Base-by-base conservation (phyloP, 37 sponge, comb jelly and placozoan species). In the Eunapius fragilis region DNA sequence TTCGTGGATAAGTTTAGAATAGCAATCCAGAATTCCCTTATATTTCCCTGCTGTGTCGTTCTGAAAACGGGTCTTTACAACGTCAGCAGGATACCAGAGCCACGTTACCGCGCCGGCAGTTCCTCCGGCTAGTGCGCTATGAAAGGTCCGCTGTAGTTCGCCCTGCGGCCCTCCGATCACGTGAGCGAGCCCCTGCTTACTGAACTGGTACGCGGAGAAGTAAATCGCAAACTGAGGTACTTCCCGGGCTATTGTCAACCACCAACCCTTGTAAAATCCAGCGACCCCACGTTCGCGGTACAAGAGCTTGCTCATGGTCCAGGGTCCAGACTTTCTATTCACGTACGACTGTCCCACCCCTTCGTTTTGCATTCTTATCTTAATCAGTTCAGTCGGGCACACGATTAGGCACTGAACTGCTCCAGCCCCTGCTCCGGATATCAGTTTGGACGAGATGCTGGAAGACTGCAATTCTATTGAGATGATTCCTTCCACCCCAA, bases 61-160 rank as follows among this genome's bases (percentile, higher is more conserved):
- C 71, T 70, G 71, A 28, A 70, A 70, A 10, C 71, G 71, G 11
- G 71, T 30, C 71, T 70, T 70, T 25, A 70, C 28, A 25, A 70
- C 71, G 71, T 70, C 71, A 10, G 11, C 71, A 25, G 71, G 71
- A 70, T 70, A 70, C 71, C 71, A 70, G 28, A 25, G 28, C 71
- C 71, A 70, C 28, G 71, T 70, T 3, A 70, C 71, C 26, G 11
- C 71, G 11, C 71, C 71, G 71, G 71, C 28, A 70, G 11, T 7
- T 12, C 71, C 71, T 70, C 71, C 71, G 11, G 71, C 5, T 25
- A 70, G 11, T 7, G 71, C 26, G 11, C 28, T 70, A 30, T 70
- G 71, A 28, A 70, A 6, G 11, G 28, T 28, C 7, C 28, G 5
- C 9, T 45, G 47, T 25, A 70, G 71, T 30, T 70, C 5, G 71